Evolutionary conservation across 2,888 invertebrate species (phyloP), one percentile per base, ranked within the genome.

Genomic region (Chrysotoxum bicinctum): DNA sequence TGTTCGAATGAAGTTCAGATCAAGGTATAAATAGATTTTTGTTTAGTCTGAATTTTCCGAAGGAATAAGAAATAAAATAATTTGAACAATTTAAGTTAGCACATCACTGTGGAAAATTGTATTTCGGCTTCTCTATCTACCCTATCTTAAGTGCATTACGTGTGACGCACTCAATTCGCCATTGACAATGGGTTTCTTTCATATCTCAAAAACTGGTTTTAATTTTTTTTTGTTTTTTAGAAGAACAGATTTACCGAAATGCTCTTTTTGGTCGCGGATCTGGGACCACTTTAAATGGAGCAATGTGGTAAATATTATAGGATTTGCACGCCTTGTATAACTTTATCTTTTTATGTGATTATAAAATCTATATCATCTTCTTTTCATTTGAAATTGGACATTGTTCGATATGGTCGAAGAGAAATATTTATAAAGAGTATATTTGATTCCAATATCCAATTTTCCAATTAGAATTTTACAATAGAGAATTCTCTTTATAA

Each of bases 101-200:
- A 56, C 56, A 32, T 16, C 16, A 32, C 9, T 32, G 35, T 35
- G 3, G 16, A 10, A 14, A 21, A 35, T 12, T 14, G 21, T 19
- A 12, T 19, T 21, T 35, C 16, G 56, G 19, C 14, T 62, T 50
- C 19, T 23, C 30, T 37, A n/a, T 43, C 19, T 6, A 5, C 1
- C 10, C 3, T 45, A 43, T 56, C 43, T 69, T 56, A 43, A 52
- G 52, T 75, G 56, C 32, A 68, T 48, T 58, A 58, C 6, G 16
- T 19, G 30, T 50, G 68, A 40, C 37, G 30, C 68, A 69, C 32
- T 40, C 1, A 16, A 32, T 37, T 50, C 30, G 30, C 35, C 40
- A 16, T 12, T n/a, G 8, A 48, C 4, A 43, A 32, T 40, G 26
- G 12, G 10, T 50, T 7, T 50, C 30, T 37, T 52, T 7, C n/a